A percentile compares a stretch with the other conserved stretches of the same genome.
Conservation (phyloP, 2,888 invertebrate genomes). For the Gymnoscelis rufifasciata region DNA sequence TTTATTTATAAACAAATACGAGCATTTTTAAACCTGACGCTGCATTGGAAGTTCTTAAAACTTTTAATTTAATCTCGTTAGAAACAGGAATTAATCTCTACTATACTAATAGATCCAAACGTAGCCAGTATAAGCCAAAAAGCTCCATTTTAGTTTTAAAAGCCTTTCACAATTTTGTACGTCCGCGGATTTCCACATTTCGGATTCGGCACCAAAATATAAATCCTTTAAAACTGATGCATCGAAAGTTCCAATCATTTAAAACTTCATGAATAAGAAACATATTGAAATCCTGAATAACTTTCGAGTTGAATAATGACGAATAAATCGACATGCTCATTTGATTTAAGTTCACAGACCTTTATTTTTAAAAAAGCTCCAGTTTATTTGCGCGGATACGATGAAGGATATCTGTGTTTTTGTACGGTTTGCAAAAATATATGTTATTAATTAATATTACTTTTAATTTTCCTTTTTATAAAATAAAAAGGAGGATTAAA, state of each 20-base stretch:
- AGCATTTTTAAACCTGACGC: too few relatives aligned
- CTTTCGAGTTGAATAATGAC: constrained; percentile 42
- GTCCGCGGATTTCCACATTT: too few relatives aligned
- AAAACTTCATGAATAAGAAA: constrained; percentile 14
- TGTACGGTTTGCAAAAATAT: constrained; percentile 42
- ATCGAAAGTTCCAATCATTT: constrained; percentile 6
- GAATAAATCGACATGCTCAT: constrained; percentile 41
- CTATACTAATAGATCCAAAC: too few relatives aligned
- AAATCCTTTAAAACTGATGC: background rate
- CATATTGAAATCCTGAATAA: constrained; percentile 37
- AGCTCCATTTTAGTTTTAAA: too few relatives aligned
- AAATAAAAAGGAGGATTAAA: too few relatives aligned
- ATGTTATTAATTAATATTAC: background rate
- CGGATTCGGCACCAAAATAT: background rate
- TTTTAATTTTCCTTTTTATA: background rate
- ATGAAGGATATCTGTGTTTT: constrained; percentile 55
- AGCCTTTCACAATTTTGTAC: too few relatives aligned
- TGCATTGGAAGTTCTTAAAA: too few relatives aligned
- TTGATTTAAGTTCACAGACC: constrained; percentile 48
- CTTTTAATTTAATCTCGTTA: too few relatives aligned
- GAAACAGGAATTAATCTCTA: too few relatives aligned
- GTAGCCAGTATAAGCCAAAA: too few relatives aligned
- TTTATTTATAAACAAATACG: too few relatives aligned
- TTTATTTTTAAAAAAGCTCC: constrained; percentile 36
- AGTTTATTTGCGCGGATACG: constrained; percentile 63